Evolutionary conservation across 2,797 vertebrate genomes (phyloP), one percentile per base, ranked within the genome.

Genomic region (Hirundo rustica): DNA sequence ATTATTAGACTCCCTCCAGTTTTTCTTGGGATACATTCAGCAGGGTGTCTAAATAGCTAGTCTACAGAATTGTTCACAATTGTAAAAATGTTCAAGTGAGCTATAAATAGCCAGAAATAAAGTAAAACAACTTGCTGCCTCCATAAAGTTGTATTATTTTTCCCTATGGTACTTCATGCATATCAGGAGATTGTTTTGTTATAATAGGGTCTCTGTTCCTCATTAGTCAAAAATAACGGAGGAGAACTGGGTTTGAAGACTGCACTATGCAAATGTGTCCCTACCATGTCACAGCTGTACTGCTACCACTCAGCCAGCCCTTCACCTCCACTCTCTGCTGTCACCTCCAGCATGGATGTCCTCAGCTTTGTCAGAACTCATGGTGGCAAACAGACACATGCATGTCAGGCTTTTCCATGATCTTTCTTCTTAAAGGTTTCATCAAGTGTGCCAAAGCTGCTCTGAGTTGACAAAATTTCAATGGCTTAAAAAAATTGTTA

Each of bases 41-140:
- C 65, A 91, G 62, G 68, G 32, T 81, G 55, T 86, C 97, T 95
- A 97, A 97, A 95, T 91, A 96, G 85, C 91, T 93, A 82, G 65
- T 95, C 86, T 95, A 78, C 53, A 85, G 66, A 71, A 75, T 50
- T 92, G 74, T 96, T 97, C 96, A 72, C 80, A 88, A 57, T 92
- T 97, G 88, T 97, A 88, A 96, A 90, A 93, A 88, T 87, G 60
- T 92, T 97, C 94, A 85, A 83, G 66, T 81, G 80, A 95, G 51
- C 83, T 97, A 97, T 96, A 97, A 97, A 97, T 97, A 97, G 62
- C 36, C 45, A 71, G 88, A 94, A 95, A 81, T 95, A 95, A 94
- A 96, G 84, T 97, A 92, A 94, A 83, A 13, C 55, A 55, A 10
- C 65, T 94, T 91, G 62, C 58, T 91, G 76, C 66, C 53, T 65